Evolutionary conservation across 2,888 invertebrate species (phyloP), one percentile per base, ranked within the genome.

Genomic region (Lacanobia wlatinum): DNA sequence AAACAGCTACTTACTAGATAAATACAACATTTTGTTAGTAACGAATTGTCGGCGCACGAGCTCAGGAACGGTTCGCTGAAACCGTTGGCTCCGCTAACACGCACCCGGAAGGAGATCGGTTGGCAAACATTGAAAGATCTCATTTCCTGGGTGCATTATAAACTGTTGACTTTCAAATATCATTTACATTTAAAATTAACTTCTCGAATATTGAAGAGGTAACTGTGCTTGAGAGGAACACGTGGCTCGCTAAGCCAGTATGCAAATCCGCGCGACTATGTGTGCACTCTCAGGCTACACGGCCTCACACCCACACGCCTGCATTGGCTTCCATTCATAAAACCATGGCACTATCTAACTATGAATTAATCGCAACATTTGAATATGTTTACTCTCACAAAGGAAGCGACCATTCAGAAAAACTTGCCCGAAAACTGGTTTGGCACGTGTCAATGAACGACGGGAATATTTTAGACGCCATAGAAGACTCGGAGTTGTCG

Each of bases 331-430:
- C 95, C 96, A 96, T 96, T 96, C 96, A 96, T 96, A 96, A 96
- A 95, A 94, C 90, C 94, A 91, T 92, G 92, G 92, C 91, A 94
- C 94, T 94, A 95, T 94, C 94, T 92, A 94, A 93, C 95, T 91
- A 95, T 96, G 96, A 96, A 96, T 96, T 96, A 96, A 96, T 96
- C 95, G 96, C 96, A 95, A 96, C 95, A 95, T 96, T 96, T 95
- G 95, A 96, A 96, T 96, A 95, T 94, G 95, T 95, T 95, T 94
- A 95, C 94, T 92, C 94, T 94, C 87, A 95, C 95, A 95, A 95
- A 95, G 94, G 96, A 95, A 95, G 94, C 95, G 93, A 92, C 95
- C 96, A 95, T 96, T 96, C 91, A 95, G 93, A 94, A 95, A 95
- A 95, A 94, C 94, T 93, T 86, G 93, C 92, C 93, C 91, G 90